Percentiles rank a stretch among this genome's conserved stretches.
Evolutionary conservation across 1,140 invertebrate species (phyloP).

Genomic region (Asobara japonica): DNA sequence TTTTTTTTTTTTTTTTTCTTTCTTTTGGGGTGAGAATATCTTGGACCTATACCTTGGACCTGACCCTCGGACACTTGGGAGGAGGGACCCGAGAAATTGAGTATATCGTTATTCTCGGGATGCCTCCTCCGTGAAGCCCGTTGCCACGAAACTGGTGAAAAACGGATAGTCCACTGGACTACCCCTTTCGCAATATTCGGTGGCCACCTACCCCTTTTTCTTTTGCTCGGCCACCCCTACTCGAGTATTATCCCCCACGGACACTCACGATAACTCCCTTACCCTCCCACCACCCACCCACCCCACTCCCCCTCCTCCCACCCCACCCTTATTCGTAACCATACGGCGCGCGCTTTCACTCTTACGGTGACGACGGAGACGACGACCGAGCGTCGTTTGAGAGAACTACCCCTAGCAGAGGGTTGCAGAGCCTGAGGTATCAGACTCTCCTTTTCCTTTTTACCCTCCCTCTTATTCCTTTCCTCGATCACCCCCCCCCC

Average conservation of each 20-base stretch:
- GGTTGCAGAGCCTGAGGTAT: slow-evolving; percentile 4
- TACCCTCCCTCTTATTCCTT: background rate
- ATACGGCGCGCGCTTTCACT: slow-evolving; percentile 16
- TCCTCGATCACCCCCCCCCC: background rate
- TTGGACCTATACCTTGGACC: background rate
- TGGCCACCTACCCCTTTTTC: background rate
- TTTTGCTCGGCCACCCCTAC: background rate
- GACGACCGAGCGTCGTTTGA: slow-evolving; percentile 19
- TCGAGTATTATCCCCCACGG: too few species aligned
- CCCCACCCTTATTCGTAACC: background rate
- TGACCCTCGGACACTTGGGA: background rate
- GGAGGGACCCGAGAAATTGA: slow-evolving; percentile 6
- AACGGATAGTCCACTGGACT: background rate
- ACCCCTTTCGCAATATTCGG: background rate
- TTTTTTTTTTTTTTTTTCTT: too few species aligned
- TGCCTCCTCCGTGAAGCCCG: slow-evolving; percentile 1
- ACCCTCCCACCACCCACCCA: background rate
- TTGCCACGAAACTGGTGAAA: background rate
- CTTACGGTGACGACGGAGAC: background rate
- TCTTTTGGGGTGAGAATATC: background rate
- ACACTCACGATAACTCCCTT: too few species aligned
- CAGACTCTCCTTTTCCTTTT: background rate
- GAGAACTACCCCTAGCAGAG: slow-evolving; percentile 34
- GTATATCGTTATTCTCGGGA: background rate
- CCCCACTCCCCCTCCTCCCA: background rate